Evolutionary conservation across 1,140 invertebrate genomes (phyloP).

Genomic region (Melanaphis sacchari): DNA sequence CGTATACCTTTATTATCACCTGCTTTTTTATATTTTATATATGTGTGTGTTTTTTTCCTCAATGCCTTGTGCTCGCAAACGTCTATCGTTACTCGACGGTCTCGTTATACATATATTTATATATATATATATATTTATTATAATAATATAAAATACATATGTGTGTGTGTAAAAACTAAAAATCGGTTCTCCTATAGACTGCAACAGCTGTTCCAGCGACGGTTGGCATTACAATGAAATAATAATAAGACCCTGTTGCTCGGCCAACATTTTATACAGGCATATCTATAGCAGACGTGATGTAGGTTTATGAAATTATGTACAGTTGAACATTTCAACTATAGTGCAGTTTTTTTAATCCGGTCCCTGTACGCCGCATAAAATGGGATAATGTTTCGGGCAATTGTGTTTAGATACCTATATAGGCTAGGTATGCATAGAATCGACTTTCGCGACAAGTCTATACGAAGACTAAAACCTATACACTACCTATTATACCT

Average conservation of each 20-base stretch:
- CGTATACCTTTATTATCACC: slow-evolving; percentile 41
- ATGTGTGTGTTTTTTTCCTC: not conserved
- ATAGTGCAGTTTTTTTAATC: not conserved
- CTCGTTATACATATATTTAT: not conserved
- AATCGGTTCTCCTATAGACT: not conserved
- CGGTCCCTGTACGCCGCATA: not conserved
- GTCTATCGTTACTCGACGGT: not conserved
- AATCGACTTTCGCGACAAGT: not conserved
- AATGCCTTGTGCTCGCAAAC: not conserved
- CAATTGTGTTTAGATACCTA: not conserved
- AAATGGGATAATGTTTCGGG: not conserved
- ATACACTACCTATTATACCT: not conserved
- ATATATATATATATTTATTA: not conserved
- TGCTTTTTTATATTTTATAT: slow-evolving; percentile 39
- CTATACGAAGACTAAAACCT: not conserved
- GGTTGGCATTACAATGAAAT: not conserved
- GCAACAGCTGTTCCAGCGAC: slow-evolving; percentile 31
- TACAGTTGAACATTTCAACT: not conserved
- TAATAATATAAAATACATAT: not conserved
- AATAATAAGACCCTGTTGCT: slow-evolving; percentile 37
- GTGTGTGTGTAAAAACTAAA: not conserved
- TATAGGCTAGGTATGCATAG: not conserved
- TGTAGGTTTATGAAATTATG: not conserved
- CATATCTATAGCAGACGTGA: not conserved
- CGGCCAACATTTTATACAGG: not conserved